phyloP scores from a whole-genome alignment of 2,888 invertebrate species.

The Drosophila neonasuta region DNA sequence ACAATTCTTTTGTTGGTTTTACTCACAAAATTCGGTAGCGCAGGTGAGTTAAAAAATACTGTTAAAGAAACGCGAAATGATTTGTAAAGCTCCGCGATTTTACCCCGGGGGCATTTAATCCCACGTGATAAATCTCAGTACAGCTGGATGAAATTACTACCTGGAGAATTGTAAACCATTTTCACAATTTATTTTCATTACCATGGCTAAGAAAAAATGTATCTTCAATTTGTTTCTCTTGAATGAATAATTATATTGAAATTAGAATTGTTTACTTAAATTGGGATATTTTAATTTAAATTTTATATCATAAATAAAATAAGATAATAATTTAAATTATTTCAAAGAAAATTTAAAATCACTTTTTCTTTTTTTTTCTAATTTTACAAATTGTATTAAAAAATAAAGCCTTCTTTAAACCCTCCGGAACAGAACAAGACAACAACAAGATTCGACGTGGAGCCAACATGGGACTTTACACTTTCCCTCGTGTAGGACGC shows the following conservation, averaged over 20 bases:
- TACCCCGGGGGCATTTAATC: slow-evolving; percentile 18
- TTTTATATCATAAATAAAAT: too few species aligned
- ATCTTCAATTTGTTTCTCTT: slow-evolving; percentile 1
- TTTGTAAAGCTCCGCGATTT: slow-evolving; percentile 21
- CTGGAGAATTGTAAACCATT: not conserved
- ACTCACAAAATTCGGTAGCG: slow-evolving; percentile 64
- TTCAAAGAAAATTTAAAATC: too few species aligned
- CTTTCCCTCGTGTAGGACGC: slow-evolving; percentile 86
- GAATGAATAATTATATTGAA: not conserved
- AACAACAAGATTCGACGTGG: slow-evolving; percentile 83
- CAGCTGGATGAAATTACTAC: slow-evolving; percentile 18
- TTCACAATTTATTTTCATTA: slow-evolving; percentile 47
- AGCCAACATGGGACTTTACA: slow-evolving; percentile 84
- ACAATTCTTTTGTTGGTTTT: slow-evolving; percentile 64
- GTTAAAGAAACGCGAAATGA: slow-evolving; percentile 1
- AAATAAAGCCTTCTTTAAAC: not conserved
- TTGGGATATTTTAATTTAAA: too few species aligned
- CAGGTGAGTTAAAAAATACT: slow-evolving; percentile 70
- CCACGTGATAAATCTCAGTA: slow-evolving; percentile 49
- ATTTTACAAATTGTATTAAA: not conserved
- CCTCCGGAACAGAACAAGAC: slow-evolving; percentile 66
- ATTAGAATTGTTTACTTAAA: too few species aligned
- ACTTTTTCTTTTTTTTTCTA: not conserved
- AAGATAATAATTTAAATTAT: too few species aligned
- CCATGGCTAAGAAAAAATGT: slow-evolving; percentile 6